Conservation (phyloP, 1,140 invertebrate genomes). For the Adoxophyes honmai region DNA sequence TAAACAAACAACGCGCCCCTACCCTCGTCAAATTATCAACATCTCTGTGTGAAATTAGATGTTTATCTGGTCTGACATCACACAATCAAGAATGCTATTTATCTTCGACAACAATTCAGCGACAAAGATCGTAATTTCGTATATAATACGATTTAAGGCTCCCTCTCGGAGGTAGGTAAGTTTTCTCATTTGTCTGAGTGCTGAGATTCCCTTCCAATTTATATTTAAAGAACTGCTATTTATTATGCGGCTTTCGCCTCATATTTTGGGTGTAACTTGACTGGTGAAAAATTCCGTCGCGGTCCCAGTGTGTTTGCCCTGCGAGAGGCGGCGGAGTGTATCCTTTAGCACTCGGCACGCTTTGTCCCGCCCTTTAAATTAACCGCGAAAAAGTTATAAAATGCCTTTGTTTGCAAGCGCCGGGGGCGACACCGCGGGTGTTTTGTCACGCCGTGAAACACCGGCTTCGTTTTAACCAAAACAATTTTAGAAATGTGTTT, state of each 20-base stretch:
- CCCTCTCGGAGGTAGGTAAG: constrained; percentile 17
- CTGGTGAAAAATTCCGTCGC: constrained; percentile 21
- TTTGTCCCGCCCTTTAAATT: constrained; percentile 27
- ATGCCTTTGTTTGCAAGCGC: constrained; percentile 17
- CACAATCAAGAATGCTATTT: constrained; percentile 8
- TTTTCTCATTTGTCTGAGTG: constrained; percentile 19
- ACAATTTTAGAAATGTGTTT: not conserved
- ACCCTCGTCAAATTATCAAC: constrained; percentile 12
- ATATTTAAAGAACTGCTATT: constrained; percentile 19
- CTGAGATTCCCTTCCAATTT: constrained; percentile 21
- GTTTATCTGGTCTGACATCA: constrained; percentile 6
- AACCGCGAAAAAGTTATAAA: constrained; percentile 31
- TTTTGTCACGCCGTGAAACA: not conserved
- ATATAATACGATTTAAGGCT: constrained; percentile 22
- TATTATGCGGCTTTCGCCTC: constrained; percentile 14
- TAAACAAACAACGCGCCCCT: not conserved
- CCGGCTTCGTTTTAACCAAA: not conserved
- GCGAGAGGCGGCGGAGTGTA: not conserved
- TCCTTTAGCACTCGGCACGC: constrained; percentile 1
- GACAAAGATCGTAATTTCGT: constrained; percentile 20
- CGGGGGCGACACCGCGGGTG: constrained; percentile 10
- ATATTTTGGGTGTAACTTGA: constrained; percentile 13
- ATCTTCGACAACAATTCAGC: constrained; percentile 8
- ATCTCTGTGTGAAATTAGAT: constrained; percentile 9
- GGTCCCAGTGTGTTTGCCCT: constrained; percentile 16